Evolutionary conservation across 2,888 invertebrate species (phyloP).

Genomic region (Trilocha varians): DNA sequence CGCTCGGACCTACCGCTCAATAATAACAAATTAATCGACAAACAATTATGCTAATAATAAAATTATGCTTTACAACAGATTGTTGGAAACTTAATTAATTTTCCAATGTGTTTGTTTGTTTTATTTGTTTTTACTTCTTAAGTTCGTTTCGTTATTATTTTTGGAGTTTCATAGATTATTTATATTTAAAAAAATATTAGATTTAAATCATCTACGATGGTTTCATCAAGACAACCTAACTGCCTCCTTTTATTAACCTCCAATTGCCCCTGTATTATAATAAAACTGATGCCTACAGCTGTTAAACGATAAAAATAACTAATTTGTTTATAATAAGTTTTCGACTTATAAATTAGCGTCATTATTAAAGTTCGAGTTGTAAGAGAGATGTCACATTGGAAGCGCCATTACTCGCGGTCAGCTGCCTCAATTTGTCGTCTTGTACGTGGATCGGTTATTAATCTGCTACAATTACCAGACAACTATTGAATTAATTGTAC

Average conservation of each 20-base stretch:
- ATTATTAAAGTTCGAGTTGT: slow-evolving; percentile 10
- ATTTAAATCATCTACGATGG: too few species aligned
- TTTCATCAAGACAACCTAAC: too few species aligned
- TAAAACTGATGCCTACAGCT: too few species aligned
- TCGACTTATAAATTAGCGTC: slow-evolving; percentile 15
- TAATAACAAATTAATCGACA: slow-evolving; percentile 53
- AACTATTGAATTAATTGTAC: slow-evolving; percentile 51
- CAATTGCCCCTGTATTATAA: too few species aligned
- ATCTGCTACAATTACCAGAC: slow-evolving; percentile 53
- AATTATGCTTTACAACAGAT: too few species aligned
- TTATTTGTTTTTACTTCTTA: too few species aligned
- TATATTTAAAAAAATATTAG: too few species aligned
- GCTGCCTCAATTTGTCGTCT: slow-evolving; percentile 54
- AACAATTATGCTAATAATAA: slow-evolving; percentile 43
- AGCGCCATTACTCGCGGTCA: slow-evolving; percentile 31
- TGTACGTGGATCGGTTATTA: slow-evolving; percentile 60
- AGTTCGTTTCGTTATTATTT: too few species aligned
- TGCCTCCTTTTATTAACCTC: too few species aligned
- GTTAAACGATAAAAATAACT: neutral
- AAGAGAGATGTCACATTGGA: slow-evolving; percentile 35
- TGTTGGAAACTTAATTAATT: too few species aligned
- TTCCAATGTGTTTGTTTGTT: too few species aligned
- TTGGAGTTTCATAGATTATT: too few species aligned
- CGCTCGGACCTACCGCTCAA: slow-evolving; percentile 48
- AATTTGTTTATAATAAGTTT: slow-evolving; percentile 1